A percentile compares a stretch with the other conserved stretches of the same genome.
phyloP scores from a whole-genome alignment of 2,113 vertebrate species.

The Rutilus rutilus region DNA sequence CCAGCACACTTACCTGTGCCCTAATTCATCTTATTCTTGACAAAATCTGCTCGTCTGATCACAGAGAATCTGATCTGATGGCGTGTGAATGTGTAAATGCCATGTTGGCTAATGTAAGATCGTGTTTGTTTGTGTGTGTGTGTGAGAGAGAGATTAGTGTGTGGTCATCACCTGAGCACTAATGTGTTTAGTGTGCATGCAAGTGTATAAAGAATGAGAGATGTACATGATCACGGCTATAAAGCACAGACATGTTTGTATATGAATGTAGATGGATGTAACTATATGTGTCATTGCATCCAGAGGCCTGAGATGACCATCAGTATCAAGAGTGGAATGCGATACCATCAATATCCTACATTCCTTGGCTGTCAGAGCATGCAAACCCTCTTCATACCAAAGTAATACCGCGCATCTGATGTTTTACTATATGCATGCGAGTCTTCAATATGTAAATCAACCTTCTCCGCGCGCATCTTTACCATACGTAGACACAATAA shows the following conservation, averaged over 20 bases:
- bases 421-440: background rate
- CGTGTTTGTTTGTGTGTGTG: background rate
- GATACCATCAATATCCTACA: background rate
- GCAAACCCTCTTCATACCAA: background rate
- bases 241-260: background rate
- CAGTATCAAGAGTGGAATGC: background rate
- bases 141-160: background rate
- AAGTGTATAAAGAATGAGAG: background rate
- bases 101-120: background rate
- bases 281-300: too few species aligned
- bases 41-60: background rate
- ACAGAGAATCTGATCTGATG: background rate
- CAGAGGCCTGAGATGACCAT: conserved; percentile 14
- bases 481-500: conserved; percentile 53
- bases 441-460: background rate
- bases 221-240: background rate
- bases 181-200: background rate
- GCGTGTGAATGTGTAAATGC: background rate
- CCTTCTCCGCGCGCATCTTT: conserved; percentile 65
- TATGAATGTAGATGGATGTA: background rate
- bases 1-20: background rate
- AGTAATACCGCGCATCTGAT: too few species aligned
- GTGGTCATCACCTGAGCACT: background rate
- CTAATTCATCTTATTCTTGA: background rate
- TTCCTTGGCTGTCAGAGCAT: conserved; percentile 1